Base-by-base conservation (phyloP, 2,797 vertebrate species). In the Enteromius argenteus region DNA sequence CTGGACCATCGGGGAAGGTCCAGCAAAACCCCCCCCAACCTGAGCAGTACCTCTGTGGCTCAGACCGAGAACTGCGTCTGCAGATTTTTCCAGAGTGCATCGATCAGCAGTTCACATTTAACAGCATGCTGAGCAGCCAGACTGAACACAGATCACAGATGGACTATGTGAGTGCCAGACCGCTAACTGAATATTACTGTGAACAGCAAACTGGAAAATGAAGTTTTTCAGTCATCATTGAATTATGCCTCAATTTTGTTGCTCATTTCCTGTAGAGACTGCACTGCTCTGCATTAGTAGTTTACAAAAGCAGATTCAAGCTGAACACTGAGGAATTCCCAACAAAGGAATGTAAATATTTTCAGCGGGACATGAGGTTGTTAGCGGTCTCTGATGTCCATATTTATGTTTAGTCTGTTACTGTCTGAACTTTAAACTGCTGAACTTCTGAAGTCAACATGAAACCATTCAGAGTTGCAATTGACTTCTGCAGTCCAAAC, bases 21-120 rank as follows among this genome's bases (percentile, higher is more conserved):
- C 39, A 44, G 13, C 89, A 79, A 42, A 67, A 21, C 3, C 67
- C 21, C 19, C 66, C 35, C 19, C 83, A 81, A n/a, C 58, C 56
- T 6, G 82, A 85, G 19, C 87, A 89, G 56, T 56, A 51, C 32
- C 39, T 72, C 66, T 21, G 37, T 9, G 79, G 76, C 11, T 10
- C 77, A 23, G 81, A 80, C 14, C 81, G 80, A 51, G 87, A 89
- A 21, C 23, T n/a, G 0, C 68, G 46, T 9, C 30, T 83, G 14
- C 79, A 49, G 19, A 35, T 60, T 56, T 84, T 85, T 53, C 86
- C 81, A 64, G 83, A 87, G n/a, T 82, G 76, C 35, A 72, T 56
- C 10, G 66, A 68, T 78, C 44, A 46, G 71, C 79, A 51, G 46
- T 68, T 80, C 58, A 62, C 73, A 27, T 42, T 83, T 19, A 87